Evolutionary conservation across 2,797 vertebrate species (phyloP), one percentile per base, ranked within the genome.

Genomic region (Eulemur mongoz): DNA sequence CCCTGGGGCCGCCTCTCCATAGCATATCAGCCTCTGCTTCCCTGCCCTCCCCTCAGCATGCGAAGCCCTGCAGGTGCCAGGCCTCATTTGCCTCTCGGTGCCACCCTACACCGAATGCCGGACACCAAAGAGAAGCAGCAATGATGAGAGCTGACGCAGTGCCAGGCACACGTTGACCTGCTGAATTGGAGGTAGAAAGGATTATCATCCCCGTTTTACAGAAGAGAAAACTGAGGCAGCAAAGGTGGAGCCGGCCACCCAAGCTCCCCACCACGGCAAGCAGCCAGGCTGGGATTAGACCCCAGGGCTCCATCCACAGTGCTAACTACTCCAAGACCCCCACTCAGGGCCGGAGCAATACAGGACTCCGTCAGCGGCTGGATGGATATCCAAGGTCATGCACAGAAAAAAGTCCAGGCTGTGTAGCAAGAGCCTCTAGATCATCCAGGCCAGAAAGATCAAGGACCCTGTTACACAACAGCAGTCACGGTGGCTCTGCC

Each of bases 141-240:
- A 17, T 15, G 17, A 18, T 4, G 70, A 48, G 15, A 30, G 67
- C 80, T 65, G 38, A 79, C 1, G 6, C n/a, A 3, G 18, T 0
- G 15, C 50, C 86, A 25, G 65, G 70, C 23, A 14, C 6, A 11
- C 0, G 0, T 12, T 10, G 52, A 59, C 52, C 22, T 48, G 2
- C 79, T 76, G 59, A 57, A n/a, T 12, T 27, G 3, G 17, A 6
- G 3, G 9, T 0, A 69, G 43, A 45, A 84, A 50, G 54, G 14
- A 54, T 7, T 9, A 2, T 12, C 7, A n/a, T 3, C 9, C 30
- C 79, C 75, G 17, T 69, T 83, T 75, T 20, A 79, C 57, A 67
- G 61, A 79, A 40, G 25, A 80, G 40, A 70, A 93, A 92, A 91
- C 59, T 35, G 52, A 91, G 90, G 38, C 13, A 20, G 4, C 9